These are phyloP conservation scores for Neodiprion lecontei DNA, from an alignment of 1,140 invertebrate species.

Conservation along the genomic window DNA sequence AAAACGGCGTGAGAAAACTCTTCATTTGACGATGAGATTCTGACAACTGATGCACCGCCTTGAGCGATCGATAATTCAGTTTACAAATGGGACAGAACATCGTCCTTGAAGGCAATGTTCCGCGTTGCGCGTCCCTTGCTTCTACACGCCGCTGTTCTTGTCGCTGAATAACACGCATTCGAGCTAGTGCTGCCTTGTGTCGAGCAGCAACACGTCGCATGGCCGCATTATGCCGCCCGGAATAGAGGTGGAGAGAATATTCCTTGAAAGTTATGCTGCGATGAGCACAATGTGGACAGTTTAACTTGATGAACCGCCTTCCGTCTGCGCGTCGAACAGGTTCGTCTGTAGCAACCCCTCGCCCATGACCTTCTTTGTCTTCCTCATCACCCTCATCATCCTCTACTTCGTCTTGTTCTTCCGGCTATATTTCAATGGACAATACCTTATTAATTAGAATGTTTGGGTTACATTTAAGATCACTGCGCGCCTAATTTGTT, in stretches of 20 bases:
- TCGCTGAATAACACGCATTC: slow-evolving; percentile 77
- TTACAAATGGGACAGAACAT: slow-evolving; percentile 81
- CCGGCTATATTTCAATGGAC: slow-evolving; percentile 29
- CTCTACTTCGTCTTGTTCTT: slow-evolving; percentile 56
- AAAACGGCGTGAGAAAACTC: slow-evolving; percentile 81
- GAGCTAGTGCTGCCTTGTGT: slow-evolving; percentile 73
- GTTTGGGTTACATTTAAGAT: slow-evolving; percentile 33
- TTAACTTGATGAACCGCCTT: slow-evolving; percentile 70
- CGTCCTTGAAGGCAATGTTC: slow-evolving; percentile 67
- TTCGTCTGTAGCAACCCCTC: slow-evolving; percentile 46
- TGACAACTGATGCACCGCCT: slow-evolving; percentile 76
- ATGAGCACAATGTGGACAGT: slow-evolving; percentile 76
- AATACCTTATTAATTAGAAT: slow-evolving; percentile 28
- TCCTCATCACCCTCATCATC: slow-evolving; percentile 60
- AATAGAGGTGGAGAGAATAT: slow-evolving; percentile 75
- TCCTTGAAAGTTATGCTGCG: slow-evolving; percentile 76
- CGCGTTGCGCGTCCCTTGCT: slow-evolving; percentile 71
- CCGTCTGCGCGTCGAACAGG: slow-evolving; percentile 55
- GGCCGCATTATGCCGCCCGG: slow-evolving; percentile 71
- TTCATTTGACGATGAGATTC: slow-evolving; percentile 82
- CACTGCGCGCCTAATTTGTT: slow-evolving; percentile 32
- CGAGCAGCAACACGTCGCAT: slow-evolving; percentile 75
- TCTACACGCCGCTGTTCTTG: slow-evolving; percentile 75
- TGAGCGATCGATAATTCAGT: slow-evolving; percentile 78
- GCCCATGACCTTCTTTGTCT: slow-evolving; percentile 45